Percentiles rank a stretch among this genome's conserved stretches.
Evolutionary conservation across 2,797 vertebrate species (phyloP).

Genomic region (Eidolon dupreanum): DNA sequence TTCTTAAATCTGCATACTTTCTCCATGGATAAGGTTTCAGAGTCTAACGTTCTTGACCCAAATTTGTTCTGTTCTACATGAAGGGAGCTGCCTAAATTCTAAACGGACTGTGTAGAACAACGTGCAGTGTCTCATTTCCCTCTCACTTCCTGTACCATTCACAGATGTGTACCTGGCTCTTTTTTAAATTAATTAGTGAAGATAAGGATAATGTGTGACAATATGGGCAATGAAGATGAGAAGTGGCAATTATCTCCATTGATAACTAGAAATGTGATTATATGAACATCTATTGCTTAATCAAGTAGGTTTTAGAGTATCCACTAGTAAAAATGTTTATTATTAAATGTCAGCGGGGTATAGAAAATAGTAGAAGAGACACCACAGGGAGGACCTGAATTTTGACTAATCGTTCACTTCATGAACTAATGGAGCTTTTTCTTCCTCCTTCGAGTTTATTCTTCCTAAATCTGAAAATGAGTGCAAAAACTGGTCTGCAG

Average conservation of each 20-base stretch:
- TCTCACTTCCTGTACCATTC: not conserved
- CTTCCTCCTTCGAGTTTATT: slow-evolving; percentile 22
- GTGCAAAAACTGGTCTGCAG: not conserved
- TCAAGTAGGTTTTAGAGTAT: slow-evolving; percentile 73
- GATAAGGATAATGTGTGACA: slow-evolving; percentile 51
- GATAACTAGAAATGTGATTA: slow-evolving; percentile 74
- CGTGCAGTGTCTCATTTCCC: not conserved
- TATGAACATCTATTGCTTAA: slow-evolving; percentile 63
- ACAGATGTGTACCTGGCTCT: slow-evolving; percentile 35
- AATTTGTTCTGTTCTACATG: not conserved
- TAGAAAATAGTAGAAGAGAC: slow-evolving; percentile 42
- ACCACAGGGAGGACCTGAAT: slow-evolving; percentile 47
- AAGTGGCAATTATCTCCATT: slow-evolving; percentile 72
- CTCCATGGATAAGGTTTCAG: not conserved
- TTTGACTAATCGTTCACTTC: slow-evolving; percentile 59
- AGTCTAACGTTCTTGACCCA: not conserved
- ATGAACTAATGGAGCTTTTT: slow-evolving; percentile 9
- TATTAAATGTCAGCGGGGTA: slow-evolving; percentile 73
- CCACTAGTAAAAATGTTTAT: slow-evolving; percentile 79
- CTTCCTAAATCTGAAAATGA: not conserved
- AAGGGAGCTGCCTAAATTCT: slow-evolving; percentile 27
- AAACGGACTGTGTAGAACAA: not conserved
- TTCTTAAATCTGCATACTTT: not conserved
- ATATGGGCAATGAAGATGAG: slow-evolving; percentile 32
- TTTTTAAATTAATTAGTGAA: slow-evolving; percentile 38